Evolutionary conservation across 2,888 invertebrate genomes (phyloP).

Genomic region (Seira ritae): DNA sequence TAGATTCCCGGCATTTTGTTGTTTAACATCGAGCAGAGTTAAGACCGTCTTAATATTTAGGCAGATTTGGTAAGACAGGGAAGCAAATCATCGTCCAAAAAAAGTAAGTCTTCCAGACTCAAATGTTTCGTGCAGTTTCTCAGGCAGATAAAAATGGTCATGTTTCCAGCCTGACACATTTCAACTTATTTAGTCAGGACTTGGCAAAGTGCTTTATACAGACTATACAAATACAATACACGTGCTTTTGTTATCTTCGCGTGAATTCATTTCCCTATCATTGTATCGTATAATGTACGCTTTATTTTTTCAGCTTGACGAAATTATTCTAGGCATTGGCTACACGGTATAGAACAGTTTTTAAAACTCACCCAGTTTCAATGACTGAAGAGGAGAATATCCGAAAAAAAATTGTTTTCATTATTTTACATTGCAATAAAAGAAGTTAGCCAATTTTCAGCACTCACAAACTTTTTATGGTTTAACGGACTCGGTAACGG

Average conservation of each 20-base stretch:
- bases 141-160: conserved; percentile 9
- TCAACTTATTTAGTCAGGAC: conserved; percentile 1
- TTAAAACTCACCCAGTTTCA: no score
- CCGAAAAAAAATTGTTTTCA: no score
- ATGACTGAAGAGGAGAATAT: no score
- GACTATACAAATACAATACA: no score
- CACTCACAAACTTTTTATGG: not conserved
- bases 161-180: not conserved
- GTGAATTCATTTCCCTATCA: no score
- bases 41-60: conserved; percentile 9
- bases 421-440: not conserved
- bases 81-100: conserved; percentile 14
- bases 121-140: not conserved
- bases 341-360: no score
- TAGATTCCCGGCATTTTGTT: not conserved
- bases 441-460: not conserved
- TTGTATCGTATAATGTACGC: no score
- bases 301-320: no score
- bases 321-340: no score
- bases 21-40: conserved; percentile 25
- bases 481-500: not conserved
- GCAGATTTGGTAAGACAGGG: conserved; percentile 25
- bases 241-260: not conserved
- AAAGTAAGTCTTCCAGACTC: not conserved
- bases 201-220: not conserved